Conservation (phyloP, 2,888 invertebrate species). For the Amblyjoppa fuscipennis region DNA sequence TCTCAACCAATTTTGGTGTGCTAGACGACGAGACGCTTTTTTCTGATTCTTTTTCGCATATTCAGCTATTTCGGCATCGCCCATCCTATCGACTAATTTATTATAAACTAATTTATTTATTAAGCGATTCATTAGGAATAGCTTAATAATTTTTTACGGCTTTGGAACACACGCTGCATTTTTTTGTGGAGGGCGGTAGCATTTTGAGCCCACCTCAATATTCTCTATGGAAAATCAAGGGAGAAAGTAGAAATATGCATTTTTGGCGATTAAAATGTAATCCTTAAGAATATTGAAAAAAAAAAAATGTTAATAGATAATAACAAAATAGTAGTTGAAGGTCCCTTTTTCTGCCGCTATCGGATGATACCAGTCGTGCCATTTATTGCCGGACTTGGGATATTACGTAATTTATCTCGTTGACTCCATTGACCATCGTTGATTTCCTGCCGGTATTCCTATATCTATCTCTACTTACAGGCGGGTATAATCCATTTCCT, state of each 20-base stretch:
- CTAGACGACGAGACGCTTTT: background rate
- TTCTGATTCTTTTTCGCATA: background rate
- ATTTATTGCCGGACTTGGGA: constrained; percentile 16
- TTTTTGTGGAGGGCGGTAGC: too few species aligned
- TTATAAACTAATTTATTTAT: background rate
- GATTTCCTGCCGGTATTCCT: constrained; percentile 37
- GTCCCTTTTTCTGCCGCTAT: background rate
- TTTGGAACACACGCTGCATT: background rate
- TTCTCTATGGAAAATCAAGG: background rate
- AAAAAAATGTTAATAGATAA: background rate
- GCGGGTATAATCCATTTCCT: too few species aligned
- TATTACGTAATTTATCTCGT: constrained; percentile 53
- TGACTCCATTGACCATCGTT: constrained; percentile 48
- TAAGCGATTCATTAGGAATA: background rate
- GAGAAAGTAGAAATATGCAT: background rate
- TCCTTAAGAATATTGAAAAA: background rate
- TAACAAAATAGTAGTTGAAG: background rate
- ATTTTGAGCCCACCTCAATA: background rate
- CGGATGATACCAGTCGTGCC: background rate
- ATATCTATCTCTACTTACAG: too few species aligned
- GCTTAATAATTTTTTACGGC: background rate
- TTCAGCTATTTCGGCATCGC: background rate
- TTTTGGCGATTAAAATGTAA: background rate
- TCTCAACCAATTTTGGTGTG: background rate
- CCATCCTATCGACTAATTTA: background rate